phyloP scores from a whole-genome alignment of 2,888 invertebrate species.

The Penaeus monodon region DNA sequence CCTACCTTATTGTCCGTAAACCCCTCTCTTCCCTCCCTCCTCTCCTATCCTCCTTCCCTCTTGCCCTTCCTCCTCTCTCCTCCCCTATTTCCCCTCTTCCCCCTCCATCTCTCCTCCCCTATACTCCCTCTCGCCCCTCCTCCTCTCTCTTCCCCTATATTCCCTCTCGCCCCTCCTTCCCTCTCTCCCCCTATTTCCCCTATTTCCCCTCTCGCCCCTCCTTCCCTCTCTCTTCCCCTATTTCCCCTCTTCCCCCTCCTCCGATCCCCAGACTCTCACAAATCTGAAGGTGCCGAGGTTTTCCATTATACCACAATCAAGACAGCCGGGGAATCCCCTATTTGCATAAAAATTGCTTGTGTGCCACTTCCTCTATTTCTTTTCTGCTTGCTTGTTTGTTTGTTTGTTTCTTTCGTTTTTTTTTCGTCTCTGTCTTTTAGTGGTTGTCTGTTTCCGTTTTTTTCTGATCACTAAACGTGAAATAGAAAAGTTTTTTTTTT shows the following conservation, averaged over 20 bases:
- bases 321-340: slow-evolving; percentile 44
- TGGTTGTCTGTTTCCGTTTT: too few relatives aligned
- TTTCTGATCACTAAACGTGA: too few relatives aligned
- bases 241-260: not conserved
- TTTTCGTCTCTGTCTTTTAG: too few relatives aligned
- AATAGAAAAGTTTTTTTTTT: too few relatives aligned
- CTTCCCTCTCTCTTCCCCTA: not conserved
- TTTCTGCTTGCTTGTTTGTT: not conserved
- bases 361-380: slow-evolving; percentile 13
- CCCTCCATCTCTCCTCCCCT: not conserved
- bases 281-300: slow-evolving; percentile 38
- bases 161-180: not conserved
- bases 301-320: slow-evolving; percentile 50
- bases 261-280: slow-evolving; percentile 10
- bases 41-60: not conserved
- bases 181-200: not conserved
- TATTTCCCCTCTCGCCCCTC: not conserved
- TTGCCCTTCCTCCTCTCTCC: not conserved
- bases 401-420: too few relatives aligned
- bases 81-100: not conserved
- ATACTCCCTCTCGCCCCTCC: not conserved
- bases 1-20: too few relatives aligned
- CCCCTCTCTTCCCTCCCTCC: not conserved
- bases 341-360: slow-evolving; percentile 47
- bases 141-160: not conserved